Conservation (phyloP, 2,888 invertebrate species). For the Eucriotettix oculatus region DNA sequence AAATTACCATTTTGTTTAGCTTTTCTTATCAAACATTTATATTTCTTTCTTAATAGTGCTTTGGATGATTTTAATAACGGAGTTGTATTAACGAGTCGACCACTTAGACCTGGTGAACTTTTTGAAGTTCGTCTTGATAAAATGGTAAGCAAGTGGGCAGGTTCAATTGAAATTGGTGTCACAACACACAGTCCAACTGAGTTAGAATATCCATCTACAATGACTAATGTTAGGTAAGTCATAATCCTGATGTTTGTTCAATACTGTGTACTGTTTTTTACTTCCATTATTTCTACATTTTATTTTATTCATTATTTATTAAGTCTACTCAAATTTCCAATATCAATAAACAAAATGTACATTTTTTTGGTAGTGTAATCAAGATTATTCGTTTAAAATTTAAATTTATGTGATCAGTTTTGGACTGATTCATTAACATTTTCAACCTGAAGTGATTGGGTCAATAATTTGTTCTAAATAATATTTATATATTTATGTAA, state of each 20-base stretch:
- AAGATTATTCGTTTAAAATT: no score
- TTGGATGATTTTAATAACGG: conserved; percentile 89
- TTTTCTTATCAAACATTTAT: neutral
- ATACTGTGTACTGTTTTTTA: no score
- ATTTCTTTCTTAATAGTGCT: conserved; percentile 37
- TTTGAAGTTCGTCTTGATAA: conserved; percentile 85
- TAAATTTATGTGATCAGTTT: no score
- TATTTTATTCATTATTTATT: no score
- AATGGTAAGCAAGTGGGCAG: conserved; percentile 88
- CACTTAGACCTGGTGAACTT: conserved; percentile 70
- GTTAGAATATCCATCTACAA: conserved; percentile 79
- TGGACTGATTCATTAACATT: no score
- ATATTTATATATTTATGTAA: no score
- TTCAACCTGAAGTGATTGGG: no score
- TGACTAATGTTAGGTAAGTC: conserved; percentile 73
- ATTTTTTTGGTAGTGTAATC: no score
- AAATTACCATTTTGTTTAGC: neutral
- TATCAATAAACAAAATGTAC: no score
- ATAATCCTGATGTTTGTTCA: neutral
- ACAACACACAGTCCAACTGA: conserved; percentile 80
- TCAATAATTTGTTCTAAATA: no score
- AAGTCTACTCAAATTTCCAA: no score
- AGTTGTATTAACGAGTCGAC: conserved; percentile 74
- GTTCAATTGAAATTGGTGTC: conserved; percentile 84
- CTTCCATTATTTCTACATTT: no score